Evolutionary conservation across 1,140 invertebrate species (phyloP), one percentile per base, ranked within the genome.

Genomic region (Lysiphlebus fabarum): DNA sequence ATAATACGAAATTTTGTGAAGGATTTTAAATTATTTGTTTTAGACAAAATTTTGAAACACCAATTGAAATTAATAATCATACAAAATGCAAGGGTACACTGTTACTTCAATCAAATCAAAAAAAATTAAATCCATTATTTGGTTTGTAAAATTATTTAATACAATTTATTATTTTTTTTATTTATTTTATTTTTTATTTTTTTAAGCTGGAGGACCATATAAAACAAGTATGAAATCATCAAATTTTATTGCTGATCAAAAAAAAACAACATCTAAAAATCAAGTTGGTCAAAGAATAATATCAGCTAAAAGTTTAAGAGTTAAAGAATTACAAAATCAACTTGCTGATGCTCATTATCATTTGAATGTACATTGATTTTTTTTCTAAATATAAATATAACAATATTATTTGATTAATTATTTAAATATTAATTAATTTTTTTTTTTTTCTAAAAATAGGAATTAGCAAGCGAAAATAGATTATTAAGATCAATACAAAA

Each of bases 321-420:
- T 89, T 2, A 89, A 90, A 69, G 84, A 87, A 57, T 73, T 91
- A 48, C 89, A 91, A 77, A 92, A 90, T 74, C 88, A 91, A 75
- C 69, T 92, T 53, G 84, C 88, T 36, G 88, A 90, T 76, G 88
- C 88, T 9, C 89, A 90, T 70, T 87, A 84, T 65, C 88, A 89
- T 71, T 80, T 91, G 36, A 85, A 88, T 73, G 87, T 88, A 74
- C 77, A 71, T 74, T 41, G 56, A 51, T 41, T 45, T 59, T 45
- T 50, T 41, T 50, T 3, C 11, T 12, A 57, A 12, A 5, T 53
- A 48, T 53, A 6, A 26, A 43, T 10, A 7, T 37, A 14, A 34
- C 41, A n/a, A n/a, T 53, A 40, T 6, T 47, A 17, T 26, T 26
- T 26, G 17, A 2, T 56, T 26, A 47, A 33, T 26, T 43, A 45